Base-by-base conservation (phyloP, 2,113 vertebrate species). In the Agapornis roseicollis region DNA sequence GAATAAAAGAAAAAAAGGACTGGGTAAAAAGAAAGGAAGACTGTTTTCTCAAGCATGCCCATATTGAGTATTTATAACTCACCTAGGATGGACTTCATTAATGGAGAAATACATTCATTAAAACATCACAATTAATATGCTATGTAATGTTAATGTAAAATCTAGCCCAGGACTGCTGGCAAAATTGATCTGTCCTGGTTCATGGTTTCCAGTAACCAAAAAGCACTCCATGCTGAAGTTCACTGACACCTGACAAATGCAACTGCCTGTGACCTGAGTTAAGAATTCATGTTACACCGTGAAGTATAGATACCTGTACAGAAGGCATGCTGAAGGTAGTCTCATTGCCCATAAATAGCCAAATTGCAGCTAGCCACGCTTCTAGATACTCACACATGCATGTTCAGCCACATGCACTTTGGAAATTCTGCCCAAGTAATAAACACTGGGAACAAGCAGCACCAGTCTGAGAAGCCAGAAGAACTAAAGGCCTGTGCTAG, bases 31-130 rank as follows among this genome's bases (percentile, higher is more conserved):
- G 56, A 46, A 71, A 76, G 72, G 6, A 68, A 88, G 20, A 18
- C 7, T 72, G 3, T 61, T 88, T 47, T 88, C 52, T 88, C 52
- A 89, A 61, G 55, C 39, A 70, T 92, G 55, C 42, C n/a, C 82
- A 93, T 60, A 76, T 90, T 81, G 69, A 92, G 63, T 56, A 95
- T 96, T 94, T 82, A 39, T 85, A 94, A 88, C 52, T 82, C 71
- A 94, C 94, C 91, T 88, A 92, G 88, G 65, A 80, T 93, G 88
- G 85, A 90, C 94, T 93, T 97, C 56, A 83, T 97, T 97, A 97
- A 91, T 81, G 90, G 96, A 90, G 72, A 52, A 97, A 95, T 86
- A 46, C 18, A 3, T 86, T 79, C 82, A 86, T 85, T 87, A 96
- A 94, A 90, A 55, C 35, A 52, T 12, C n/a, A 35, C 65, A 88